These are phyloP conservation scores for Dromas ardeola DNA, from an alignment of 2,113 vertebrate species.

Conservation along the genomic window DNA sequence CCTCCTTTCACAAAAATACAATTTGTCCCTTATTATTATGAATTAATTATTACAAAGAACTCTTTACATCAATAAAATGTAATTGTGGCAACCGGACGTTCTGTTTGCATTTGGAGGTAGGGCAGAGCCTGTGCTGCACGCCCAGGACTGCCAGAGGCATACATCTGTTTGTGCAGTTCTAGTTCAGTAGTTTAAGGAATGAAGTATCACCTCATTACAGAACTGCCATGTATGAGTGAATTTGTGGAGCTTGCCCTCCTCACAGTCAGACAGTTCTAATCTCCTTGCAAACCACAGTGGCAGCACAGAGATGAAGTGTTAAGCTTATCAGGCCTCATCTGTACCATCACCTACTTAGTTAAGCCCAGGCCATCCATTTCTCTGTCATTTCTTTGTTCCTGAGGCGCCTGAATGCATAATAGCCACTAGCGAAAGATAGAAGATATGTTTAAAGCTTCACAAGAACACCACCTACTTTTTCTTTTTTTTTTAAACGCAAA, in stretches of 20 bases:
- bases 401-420: slow-evolving; percentile 55
- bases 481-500: background rate
- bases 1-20: background rate
- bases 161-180: slow-evolving; percentile 67
- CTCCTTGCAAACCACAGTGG: slow-evolving; percentile 1
- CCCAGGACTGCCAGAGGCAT: slow-evolving; percentile 21
- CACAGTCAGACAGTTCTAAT: slow-evolving; percentile 57
- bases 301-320: slow-evolving; percentile 39
- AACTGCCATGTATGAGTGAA: slow-evolving; percentile 71
- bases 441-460: slow-evolving; percentile 38
- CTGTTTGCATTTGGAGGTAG: background rate
- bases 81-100: background rate
- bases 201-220: slow-evolving; percentile 78
- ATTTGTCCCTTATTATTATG: background rate
- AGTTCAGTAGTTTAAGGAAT: slow-evolving; percentile 72
- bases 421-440: slow-evolving; percentile 26
- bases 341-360: slow-evolving; percentile 66
- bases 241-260: slow-evolving; percentile 61
- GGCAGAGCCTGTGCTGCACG: background rate
- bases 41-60: background rate
- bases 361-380: slow-evolving; percentile 71
- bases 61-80: background rate
- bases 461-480: background rate
- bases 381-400: slow-evolving; percentile 71
- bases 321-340: slow-evolving; percentile 55